phyloP scores from a whole-genome alignment of 2,113 vertebrate species.

The Pygoscelis adeliae region DNA sequence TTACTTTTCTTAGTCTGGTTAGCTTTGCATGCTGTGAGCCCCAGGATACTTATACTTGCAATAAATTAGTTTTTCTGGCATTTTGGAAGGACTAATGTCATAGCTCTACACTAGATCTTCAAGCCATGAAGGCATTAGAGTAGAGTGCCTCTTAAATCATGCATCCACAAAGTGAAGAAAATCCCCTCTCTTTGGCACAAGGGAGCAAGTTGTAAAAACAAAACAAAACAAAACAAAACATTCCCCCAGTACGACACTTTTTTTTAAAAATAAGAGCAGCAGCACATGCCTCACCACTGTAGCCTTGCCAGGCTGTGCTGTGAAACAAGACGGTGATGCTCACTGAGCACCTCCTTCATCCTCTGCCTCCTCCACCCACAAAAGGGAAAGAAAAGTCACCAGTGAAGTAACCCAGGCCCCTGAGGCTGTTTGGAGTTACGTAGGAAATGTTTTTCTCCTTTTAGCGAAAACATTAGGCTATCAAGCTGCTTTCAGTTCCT shows the following conservation, averaged over 20 bases:
- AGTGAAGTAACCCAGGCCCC: not conserved
- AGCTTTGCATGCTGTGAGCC: not conserved
- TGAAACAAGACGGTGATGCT: rapidly evolving
- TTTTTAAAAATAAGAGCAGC: not conserved
- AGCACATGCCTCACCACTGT: not conserved
- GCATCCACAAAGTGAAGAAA: not conserved
- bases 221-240: not conserved
- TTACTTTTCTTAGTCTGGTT: not conserved
- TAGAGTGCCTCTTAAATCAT: not conserved
- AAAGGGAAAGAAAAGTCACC: not conserved
- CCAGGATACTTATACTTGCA: not conserved
- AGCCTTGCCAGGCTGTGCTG: not conserved
- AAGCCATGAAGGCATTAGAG: not conserved
- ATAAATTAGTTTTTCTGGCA: not conserved
- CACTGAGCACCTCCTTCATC: not conserved
- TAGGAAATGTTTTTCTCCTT: not conserved
- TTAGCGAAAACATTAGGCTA: not conserved
- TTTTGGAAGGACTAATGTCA: not conserved
- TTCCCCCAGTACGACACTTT: rapidly evolving
- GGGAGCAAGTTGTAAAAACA: not conserved
- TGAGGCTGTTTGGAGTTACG: not conserved
- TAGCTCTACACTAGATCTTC: not conserved
- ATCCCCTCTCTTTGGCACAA: not conserved
- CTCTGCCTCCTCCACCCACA: not conserved
- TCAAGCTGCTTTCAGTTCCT: not conserved